These are phyloP conservation scores for Pterocles burchelli DNA, from an alignment of 2,113 vertebrate genomes.

Conservation along the genomic window DNA sequence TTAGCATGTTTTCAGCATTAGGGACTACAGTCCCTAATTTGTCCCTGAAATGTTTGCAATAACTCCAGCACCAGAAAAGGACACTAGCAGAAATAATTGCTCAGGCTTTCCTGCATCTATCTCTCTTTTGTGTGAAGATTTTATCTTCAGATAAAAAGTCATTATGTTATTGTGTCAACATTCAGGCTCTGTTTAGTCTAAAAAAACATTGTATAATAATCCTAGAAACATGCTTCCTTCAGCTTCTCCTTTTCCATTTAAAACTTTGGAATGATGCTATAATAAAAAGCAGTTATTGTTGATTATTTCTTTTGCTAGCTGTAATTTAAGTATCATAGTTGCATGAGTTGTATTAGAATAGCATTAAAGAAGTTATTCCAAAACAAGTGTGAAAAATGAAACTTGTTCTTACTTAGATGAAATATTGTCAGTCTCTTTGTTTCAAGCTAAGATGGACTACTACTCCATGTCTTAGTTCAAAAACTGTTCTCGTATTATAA, in stretches of 20 bases:
- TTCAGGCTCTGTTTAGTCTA: background rate
- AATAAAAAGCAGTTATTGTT: background rate
- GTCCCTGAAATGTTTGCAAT: background rate
- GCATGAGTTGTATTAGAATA: background rate
- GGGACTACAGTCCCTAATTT: background rate
- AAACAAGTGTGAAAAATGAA: background rate
- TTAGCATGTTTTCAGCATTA: background rate
- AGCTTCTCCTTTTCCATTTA: background rate
- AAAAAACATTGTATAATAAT: background rate
- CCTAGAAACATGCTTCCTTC: background rate
- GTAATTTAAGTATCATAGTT: background rate
- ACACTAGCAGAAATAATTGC: background rate
- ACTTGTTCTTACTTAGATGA: background rate
- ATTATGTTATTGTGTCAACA: background rate
- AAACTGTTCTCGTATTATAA: background rate
- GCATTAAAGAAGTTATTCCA: background rate
- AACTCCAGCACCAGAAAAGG: background rate
- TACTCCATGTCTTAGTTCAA: background rate
- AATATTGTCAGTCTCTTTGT: background rate
- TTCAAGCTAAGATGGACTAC: background rate
- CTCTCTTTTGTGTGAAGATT: background rate
- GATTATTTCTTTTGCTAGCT: background rate
- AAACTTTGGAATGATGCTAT: background rate
- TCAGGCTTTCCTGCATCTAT: background rate
- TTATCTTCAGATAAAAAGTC: background rate